A percentile compares a stretch with the other conserved stretches of the same genome.
Evolutionary conservation across 2,113 vertebrate species (phyloP).

Genomic region (Nymphicus hollandicus): DNA sequence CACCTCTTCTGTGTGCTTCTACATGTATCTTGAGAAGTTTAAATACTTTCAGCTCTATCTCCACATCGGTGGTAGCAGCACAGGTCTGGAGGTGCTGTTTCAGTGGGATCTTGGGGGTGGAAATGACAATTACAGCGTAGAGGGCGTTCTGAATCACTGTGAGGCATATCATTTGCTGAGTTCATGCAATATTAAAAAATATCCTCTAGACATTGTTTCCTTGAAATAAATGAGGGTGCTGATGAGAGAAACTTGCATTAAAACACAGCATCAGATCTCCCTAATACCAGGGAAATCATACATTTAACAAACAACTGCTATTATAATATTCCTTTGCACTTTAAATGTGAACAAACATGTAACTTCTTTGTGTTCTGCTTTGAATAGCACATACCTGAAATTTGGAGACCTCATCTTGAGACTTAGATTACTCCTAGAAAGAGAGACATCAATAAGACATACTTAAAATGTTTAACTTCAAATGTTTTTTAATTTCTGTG

Average conservation of each 20-base stretch:
- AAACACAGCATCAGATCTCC: not conserved
- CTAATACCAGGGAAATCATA: not conserved
- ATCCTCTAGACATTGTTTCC: not conserved
- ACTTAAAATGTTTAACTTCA: not conserved
- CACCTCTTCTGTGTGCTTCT: not conserved
- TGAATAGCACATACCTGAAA: not conserved
- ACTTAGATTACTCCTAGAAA: not conserved
- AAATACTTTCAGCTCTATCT: not conserved
- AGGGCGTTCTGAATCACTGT: constrained; percentile 12
- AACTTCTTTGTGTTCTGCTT: not conserved
- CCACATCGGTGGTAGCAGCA: not conserved
- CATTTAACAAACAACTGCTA: not conserved
- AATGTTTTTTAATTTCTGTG: not conserved
- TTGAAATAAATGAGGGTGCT: not conserved
- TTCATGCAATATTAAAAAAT: constrained; percentile 6
- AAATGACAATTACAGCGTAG: not conserved
- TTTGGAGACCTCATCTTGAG: not conserved
- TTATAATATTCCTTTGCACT: not conserved
- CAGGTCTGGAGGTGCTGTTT: constrained; percentile 3
- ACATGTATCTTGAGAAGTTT: not conserved
- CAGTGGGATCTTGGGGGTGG: not conserved
- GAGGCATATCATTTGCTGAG: not conserved
- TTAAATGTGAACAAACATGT: not conserved
- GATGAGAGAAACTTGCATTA: not conserved
- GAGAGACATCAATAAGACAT: not conserved